A percentile compares a stretch with the other conserved stretches of the same genome.
Evolutionary conservation across 2,888 invertebrate genomes (phyloP).

Genomic region (Drosophila pegasa): DNA sequence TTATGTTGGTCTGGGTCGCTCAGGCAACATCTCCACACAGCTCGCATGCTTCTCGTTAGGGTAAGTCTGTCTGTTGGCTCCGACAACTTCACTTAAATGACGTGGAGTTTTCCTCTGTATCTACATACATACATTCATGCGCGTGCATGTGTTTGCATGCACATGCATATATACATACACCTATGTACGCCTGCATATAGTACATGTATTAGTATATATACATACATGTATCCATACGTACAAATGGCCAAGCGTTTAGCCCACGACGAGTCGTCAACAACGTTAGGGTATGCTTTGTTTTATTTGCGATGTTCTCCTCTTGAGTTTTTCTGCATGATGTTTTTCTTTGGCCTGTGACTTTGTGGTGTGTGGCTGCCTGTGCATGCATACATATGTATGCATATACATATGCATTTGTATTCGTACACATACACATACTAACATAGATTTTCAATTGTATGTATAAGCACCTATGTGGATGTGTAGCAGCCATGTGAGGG

Average conservation of each 20-base stretch:
- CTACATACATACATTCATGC: slow-evolving; percentile 18
- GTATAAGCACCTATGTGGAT: neutral
- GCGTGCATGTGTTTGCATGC: slow-evolving; percentile 13
- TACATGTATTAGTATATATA: slow-evolving; percentile 2
- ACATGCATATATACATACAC: neutral
- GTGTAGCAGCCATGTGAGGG: neutral
- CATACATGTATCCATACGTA: slow-evolving; percentile 1
- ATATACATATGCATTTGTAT: neutral
- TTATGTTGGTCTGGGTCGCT: slow-evolving; percentile 15
- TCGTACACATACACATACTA: neutral
- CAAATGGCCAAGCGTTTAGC: slow-evolving; percentile 42
- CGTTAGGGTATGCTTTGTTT: slow-evolving; percentile 59
- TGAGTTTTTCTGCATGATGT: slow-evolving; percentile 56
- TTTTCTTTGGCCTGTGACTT: slow-evolving; percentile 62
- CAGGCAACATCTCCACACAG: slow-evolving; percentile 25
- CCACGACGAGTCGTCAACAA: slow-evolving; percentile 48
- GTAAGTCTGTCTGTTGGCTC: slow-evolving; percentile 26
- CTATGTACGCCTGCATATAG: slow-evolving; percentile 17
- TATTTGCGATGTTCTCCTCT: slow-evolving; percentile 61
- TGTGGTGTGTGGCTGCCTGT: slow-evolving; percentile 43
- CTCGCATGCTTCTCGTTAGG: slow-evolving; percentile 5
- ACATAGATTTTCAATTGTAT: neutral
- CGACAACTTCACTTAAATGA: slow-evolving; percentile 61
- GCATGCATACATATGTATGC: slow-evolving; percentile 15
- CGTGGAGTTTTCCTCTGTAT: slow-evolving; percentile 47